These are phyloP conservation scores for Ibycter americanus DNA, from an alignment of 2,797 vertebrate genomes.

Conservation along the genomic window DNA sequence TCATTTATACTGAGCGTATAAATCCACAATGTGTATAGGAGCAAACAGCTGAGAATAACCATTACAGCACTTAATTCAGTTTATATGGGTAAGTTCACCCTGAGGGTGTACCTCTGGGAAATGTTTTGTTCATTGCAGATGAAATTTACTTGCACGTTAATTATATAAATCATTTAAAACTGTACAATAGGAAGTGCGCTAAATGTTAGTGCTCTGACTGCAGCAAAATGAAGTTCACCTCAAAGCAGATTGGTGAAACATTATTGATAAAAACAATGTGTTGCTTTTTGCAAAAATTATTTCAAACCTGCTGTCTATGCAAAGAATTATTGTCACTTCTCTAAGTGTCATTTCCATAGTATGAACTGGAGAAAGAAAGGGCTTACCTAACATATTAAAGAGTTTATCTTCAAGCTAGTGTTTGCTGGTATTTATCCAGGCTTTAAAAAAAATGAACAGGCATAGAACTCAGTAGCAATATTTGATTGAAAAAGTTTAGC, in stretches of 20 bases:
- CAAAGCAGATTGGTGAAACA: background rate
- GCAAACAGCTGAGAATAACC: background rate
- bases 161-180: background rate
- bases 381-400: background rate
- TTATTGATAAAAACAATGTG: background rate
- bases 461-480: background rate
- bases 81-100: background rate
- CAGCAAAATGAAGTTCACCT: background rate
- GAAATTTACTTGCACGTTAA: background rate
- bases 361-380: background rate
- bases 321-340: background rate
- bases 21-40: background rate
- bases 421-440: background rate
- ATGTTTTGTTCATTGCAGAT: background rate
- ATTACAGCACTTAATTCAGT: background rate
- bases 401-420: background rate
- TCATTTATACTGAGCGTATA: background rate
- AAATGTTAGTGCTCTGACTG: background rate
- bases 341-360: background rate
- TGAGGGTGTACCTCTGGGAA: background rate
- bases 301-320: background rate
- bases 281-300: background rate
- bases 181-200: background rate
- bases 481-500: background rate
- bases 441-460: background rate